These are phyloP conservation scores for Neolamprologus fasciatus DNA, from an alignment of 2,113 vertebrate species.

Conservation along the genomic window DNA sequence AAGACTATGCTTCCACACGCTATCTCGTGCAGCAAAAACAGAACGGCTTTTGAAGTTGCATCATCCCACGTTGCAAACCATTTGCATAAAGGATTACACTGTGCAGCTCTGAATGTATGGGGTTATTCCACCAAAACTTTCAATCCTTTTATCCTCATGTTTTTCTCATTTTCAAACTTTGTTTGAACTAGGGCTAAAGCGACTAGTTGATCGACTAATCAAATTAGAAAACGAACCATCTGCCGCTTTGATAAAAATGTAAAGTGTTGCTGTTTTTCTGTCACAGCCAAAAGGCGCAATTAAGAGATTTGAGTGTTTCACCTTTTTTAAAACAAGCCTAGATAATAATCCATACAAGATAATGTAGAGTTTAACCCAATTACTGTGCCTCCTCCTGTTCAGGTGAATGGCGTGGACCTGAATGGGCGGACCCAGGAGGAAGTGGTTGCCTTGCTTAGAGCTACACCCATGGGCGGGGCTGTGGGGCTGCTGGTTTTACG, in stretches of 20 bases:
- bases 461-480: slow-evolving; percentile 88
- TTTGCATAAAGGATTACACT: slow-evolving; percentile 14
- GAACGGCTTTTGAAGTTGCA: neutral
- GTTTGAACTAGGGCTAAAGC: neutral
- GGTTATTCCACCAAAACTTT: neutral
- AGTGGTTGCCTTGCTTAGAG: slow-evolving; percentile 87
- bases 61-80: neutral
- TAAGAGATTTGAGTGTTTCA: neutral
- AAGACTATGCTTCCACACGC: neutral
- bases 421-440: slow-evolving; percentile 93
- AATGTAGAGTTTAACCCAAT: neutral
- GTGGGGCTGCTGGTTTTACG: slow-evolving; percentile 85
- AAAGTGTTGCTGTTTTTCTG: neutral
- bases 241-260: neutral
- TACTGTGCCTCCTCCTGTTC: neutral
- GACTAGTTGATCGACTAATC: neutral
- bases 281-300: neutral
- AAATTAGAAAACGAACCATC: neutral
- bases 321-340: neutral
- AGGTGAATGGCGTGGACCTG: slow-evolving; percentile 93
- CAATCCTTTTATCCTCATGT: neutral
- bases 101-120: neutral
- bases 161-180: neutral
- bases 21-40: neutral
- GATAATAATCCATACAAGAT: too few species aligned